phyloP scores from a whole-genome alignment of 2,797 vertebrate species.

The Vireo griseus region DNA sequence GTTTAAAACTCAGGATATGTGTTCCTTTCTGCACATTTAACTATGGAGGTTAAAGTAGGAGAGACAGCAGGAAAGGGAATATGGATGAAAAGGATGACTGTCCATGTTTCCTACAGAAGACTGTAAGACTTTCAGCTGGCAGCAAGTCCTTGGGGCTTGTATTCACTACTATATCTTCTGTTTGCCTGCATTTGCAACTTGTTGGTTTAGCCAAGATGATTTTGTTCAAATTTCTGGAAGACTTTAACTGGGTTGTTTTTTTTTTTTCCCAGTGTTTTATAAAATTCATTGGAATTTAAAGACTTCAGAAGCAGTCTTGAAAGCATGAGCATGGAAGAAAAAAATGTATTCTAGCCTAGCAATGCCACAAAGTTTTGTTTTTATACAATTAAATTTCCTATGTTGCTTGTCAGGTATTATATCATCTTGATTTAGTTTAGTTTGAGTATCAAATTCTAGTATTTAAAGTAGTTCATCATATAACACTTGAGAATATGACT shows the following conservation, averaged over 20 bases:
- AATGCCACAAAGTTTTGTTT: not conserved
- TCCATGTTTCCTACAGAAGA: not conserved
- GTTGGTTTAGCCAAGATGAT: not conserved
- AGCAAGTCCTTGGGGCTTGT: not conserved
- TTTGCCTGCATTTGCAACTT: not conserved
- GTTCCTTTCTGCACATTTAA: not conserved
- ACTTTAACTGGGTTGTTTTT: not conserved
- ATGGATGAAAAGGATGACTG: not conserved
- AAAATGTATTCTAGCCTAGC: not conserved
- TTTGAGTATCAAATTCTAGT: not conserved
- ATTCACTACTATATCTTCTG: not conserved
- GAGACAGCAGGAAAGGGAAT: not conserved
- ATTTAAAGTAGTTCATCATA: not conserved
- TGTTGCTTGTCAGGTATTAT: not conserved
- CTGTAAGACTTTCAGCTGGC: not conserved
- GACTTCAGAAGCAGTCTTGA: not conserved
- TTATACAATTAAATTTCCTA: not conserved
- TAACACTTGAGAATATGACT: not conserved
- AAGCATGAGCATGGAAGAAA: not conserved
- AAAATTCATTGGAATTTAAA: not conserved
- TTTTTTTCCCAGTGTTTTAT: not conserved
- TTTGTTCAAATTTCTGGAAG: not conserved
- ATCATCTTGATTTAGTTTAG: not conserved
- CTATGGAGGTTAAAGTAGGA: not conserved
- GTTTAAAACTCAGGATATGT: not conserved